Evolutionary conservation across 2,113 vertebrate genomes (phyloP).

Genomic region (Syngnathoides biaculeatus): DNA sequence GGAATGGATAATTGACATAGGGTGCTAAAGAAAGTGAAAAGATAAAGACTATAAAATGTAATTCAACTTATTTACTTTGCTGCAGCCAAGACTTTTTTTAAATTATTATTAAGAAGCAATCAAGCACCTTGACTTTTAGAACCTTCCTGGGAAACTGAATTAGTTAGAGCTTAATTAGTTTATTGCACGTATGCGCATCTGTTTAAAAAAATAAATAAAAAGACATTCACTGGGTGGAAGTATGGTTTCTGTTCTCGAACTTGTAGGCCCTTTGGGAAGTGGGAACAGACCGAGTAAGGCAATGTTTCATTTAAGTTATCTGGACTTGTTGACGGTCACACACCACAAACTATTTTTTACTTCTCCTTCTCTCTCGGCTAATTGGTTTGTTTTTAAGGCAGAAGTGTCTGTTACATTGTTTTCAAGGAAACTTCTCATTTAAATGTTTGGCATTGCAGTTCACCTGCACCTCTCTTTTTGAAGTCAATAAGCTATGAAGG

Average conservation of each 20-base stretch:
- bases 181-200: not conserved
- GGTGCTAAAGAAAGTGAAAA: not conserved
- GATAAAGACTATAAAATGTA: not conserved
- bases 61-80: not conserved
- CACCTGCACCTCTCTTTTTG: conserved; percentile 44
- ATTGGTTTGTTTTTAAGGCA: conserved; percentile 4
- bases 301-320: not conserved
- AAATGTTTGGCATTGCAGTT: conserved; percentile 22
- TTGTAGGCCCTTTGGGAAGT: not conserved
- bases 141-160: not conserved
- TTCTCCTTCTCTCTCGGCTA: not conserved
- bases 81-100: not conserved
- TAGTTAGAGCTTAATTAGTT: conserved; percentile 9
- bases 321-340: not conserved
- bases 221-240: conserved; percentile 2
- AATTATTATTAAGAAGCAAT: conserved; percentile 8
- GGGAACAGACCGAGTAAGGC: not conserved
- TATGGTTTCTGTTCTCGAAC: not conserved
- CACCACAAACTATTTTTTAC: not conserved
- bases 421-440: not conserved
- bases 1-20: not conserved
- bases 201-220: not conserved
- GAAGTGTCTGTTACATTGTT: not conserved
- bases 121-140: conserved; percentile 28
- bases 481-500: conserved; percentile 62